Evolutionary conservation across 2,888 invertebrate genomes (phyloP).

Genomic region (Amphipoea lucens): DNA sequence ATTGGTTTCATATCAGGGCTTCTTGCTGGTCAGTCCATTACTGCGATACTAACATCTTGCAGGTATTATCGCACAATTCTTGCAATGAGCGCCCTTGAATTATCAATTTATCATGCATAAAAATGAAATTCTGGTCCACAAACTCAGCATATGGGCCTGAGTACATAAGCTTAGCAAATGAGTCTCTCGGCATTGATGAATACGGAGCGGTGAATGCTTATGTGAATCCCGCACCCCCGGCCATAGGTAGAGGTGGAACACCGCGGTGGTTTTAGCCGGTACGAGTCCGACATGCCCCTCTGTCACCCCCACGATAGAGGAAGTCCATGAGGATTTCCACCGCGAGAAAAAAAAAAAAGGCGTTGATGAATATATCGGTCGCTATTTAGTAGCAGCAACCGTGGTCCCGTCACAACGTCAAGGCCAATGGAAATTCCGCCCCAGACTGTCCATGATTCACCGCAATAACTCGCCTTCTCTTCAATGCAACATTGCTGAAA

Average conservation of each 20-base stretch:
- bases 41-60: neutral
- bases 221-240: too few species aligned
- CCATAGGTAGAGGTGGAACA: too few species aligned
- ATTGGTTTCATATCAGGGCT: neutral
- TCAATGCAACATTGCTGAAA: neutral
- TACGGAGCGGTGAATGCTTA: neutral
- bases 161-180: neutral
- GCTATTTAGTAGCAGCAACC: neutral
- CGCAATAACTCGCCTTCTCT: neutral
- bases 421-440: neutral
- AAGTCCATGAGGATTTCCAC: too few species aligned
- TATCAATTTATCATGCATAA: too few species aligned
- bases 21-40: neutral
- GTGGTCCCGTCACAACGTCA: neutral
- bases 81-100: neutral
- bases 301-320: too few species aligned
- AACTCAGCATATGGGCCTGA: neutral
- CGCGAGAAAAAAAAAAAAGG: neutral
- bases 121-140: neutral
- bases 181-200: neutral
- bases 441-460: neutral
- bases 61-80: neutral
- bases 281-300: too few species aligned
- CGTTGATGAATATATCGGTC: neutral
- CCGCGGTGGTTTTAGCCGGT: too few species aligned